Evolutionary conservation across 1,140 invertebrate genomes (phyloP).

Genomic region (Drosophila ironensis): DNA sequence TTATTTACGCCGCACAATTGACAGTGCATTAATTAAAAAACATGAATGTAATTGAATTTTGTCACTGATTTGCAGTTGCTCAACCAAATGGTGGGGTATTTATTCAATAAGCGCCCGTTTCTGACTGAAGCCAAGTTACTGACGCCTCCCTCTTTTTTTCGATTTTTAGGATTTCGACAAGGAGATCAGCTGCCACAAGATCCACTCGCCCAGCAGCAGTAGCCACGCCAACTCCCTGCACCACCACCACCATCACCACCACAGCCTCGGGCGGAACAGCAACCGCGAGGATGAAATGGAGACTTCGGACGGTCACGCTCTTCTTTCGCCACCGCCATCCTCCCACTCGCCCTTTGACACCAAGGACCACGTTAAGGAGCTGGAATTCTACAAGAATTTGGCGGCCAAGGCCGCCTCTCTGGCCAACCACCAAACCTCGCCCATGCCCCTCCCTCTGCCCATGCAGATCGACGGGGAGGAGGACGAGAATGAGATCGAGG

Average conservation of each 20-base stretch:
- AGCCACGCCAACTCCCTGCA: constrained; percentile 48
- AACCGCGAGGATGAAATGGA: constrained; percentile 61
- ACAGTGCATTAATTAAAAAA: constrained; percentile 43
- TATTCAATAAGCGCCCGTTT: background rate
- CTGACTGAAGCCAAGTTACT: background rate
- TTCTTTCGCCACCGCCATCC: constrained; percentile 53
- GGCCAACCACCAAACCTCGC: constrained; percentile 60
- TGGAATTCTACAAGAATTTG: constrained; percentile 78
- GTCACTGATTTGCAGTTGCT: constrained; percentile 17
- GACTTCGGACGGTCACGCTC: constrained; percentile 26
- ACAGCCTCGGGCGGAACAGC: constrained; percentile 23
- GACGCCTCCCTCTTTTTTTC: background rate
- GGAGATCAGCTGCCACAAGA: constrained; percentile 74
- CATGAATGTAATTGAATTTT: constrained; percentile 35
- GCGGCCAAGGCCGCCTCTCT: constrained; percentile 74
- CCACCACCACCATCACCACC: constrained; percentile 30
- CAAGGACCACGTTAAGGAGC: constrained; percentile 75
- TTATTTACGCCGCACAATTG: constrained; percentile 45
- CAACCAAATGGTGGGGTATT: constrained; percentile 1
- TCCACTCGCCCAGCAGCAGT: constrained; percentile 64
- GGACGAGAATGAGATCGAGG: constrained; percentile 37
- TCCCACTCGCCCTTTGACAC: constrained; percentile 61
- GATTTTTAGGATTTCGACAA: constrained; percentile 71
- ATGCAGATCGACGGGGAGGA: constrained; percentile 77
- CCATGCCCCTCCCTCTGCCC: constrained; percentile 66